A percentile compares a stretch with the other conserved stretches of the same genome.
phyloP scores from a whole-genome alignment of 1,140 invertebrate genomes.

The Bombus waltoni region DNA sequence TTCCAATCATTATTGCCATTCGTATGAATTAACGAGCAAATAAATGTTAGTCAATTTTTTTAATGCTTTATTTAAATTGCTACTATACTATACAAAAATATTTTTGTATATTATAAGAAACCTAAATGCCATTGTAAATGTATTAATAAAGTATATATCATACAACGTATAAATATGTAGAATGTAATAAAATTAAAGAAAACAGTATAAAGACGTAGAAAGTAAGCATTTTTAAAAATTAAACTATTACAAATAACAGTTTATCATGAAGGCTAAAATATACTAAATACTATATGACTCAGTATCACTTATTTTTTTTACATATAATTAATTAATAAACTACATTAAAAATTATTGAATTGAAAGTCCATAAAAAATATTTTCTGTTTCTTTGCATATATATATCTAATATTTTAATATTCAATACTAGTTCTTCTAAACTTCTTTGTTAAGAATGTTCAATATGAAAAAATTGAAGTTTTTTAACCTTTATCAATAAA shows the following conservation, averaged over 20 bases:
- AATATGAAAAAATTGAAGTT: background rate
- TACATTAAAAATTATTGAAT: background rate
- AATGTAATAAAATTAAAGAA: conserved; percentile 3
- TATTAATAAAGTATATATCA: conserved; percentile 16
- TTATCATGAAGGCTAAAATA: background rate
- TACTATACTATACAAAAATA: conserved; percentile 23
- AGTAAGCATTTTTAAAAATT: background rate
- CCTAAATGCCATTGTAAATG: background rate
- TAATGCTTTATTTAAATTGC: conserved; percentile 16
- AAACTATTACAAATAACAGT: background rate
- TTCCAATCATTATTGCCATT: conserved; percentile 15
- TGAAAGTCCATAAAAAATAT: background rate
- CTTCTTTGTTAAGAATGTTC: background rate
- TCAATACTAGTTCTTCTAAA: conserved; percentile 9
- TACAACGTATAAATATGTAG: background rate
- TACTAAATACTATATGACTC: background rate
- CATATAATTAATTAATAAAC: background rate
- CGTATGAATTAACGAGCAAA: conserved; percentile 1
- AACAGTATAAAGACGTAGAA: background rate
- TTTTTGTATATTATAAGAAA: conserved; percentile 15
- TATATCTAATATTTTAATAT: background rate
- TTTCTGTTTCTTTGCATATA: background rate
- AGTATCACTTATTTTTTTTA: background rate
- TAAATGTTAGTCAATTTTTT: background rate
- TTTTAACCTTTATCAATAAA: no score